Percentiles rank a stretch among this genome's conserved stretches.
These are phyloP conservation scores for Anguilla japonica DNA, from an alignment of 2,113 vertebrate genomes.

Conservation along the genomic window DNA sequence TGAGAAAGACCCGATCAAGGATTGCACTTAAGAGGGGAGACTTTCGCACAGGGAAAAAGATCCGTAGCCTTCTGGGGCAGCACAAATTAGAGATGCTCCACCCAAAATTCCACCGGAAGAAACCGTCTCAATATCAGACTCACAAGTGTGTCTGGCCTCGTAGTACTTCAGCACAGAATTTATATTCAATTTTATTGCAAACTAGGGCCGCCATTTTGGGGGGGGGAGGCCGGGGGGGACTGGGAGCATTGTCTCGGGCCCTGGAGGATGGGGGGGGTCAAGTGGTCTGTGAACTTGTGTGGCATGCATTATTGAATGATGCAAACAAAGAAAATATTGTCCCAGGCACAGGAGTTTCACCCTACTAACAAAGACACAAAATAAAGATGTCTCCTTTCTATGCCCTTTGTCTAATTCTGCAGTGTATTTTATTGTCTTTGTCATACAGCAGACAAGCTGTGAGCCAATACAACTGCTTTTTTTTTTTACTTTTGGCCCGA, in stretches of 20 bases:
- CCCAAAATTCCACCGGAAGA: not conserved
- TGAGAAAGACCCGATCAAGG: constrained; percentile 29
- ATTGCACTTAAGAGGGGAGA: constrained; percentile 1
- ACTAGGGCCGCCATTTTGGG: not conserved
- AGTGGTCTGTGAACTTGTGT: not conserved
- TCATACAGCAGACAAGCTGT: constrained; percentile 9
- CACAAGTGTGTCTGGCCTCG: not conserved
- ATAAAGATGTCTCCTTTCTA: too few relatives aligned
- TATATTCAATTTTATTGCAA: not conserved
- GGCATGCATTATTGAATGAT: not conserved
- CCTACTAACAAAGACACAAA: too few relatives aligned
- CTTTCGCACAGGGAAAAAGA: constrained; percentile 18
- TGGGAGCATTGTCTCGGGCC: too few relatives aligned
- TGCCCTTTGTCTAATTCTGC: not conserved
- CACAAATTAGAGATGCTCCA: not conserved
- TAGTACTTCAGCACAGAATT: not conserved
- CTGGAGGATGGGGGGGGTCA: too few relatives aligned
- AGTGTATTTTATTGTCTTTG: constrained; percentile 14
- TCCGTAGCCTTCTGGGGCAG: not conserved
- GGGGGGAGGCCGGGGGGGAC: not conserved
- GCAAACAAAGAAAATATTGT: not conserved
- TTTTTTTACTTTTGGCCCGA: not conserved
- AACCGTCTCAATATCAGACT: not conserved
- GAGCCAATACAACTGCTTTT: constrained; percentile 1
- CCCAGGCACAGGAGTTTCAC: too few relatives aligned